Base-by-base conservation (phyloP, 2,888 invertebrate species). In the Labia minor region DNA sequence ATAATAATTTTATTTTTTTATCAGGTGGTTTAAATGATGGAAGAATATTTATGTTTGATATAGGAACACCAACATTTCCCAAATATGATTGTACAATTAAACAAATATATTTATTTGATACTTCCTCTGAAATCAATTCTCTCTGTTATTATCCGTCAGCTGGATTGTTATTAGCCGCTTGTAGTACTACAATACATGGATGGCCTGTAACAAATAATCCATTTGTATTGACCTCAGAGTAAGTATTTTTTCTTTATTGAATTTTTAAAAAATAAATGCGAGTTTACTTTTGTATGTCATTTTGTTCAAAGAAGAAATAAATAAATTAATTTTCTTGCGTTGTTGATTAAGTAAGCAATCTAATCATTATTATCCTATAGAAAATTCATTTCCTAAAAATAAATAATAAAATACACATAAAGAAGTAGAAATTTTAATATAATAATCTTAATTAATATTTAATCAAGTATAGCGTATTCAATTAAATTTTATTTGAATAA, bases 91-190 rank as follows among this genome's bases (percentile, higher is more conserved):
- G 67, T n/a, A 66, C 65, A n/a, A n/a, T 73, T 4, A 37, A 65
- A n/a, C 33, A 67, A 20, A 64, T 70, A 19, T 66, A 65, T 64
- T 61, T 61, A 1, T 66, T 72, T 16, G 67, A 68, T n/a, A 37
- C 70, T 1, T 61, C 70, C 18, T 65, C 65, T 19, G 65, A 66
- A 65, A 49, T 68, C 20, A 66, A 69, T 62, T 61, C 20, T 16
- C 18, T 68, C 65, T 19, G 70, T 3, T 71, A 68, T 68, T 73
- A 71, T 63, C n/a, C 67, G 20, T 61, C 64, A 4, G 66, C 67
- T 19, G 66, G 71, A n/a, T 67, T 71, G 19, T 69, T 74, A n/a
- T 67, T 74, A 37, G 70, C 71, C 1, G 72, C 72, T 16, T 70
- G 68, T 63, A 69, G 71, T 64, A 67, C 70, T 64, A 72, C 72